Conservation (phyloP, 2,888 invertebrate species). For the Morpho helenor region DNA sequence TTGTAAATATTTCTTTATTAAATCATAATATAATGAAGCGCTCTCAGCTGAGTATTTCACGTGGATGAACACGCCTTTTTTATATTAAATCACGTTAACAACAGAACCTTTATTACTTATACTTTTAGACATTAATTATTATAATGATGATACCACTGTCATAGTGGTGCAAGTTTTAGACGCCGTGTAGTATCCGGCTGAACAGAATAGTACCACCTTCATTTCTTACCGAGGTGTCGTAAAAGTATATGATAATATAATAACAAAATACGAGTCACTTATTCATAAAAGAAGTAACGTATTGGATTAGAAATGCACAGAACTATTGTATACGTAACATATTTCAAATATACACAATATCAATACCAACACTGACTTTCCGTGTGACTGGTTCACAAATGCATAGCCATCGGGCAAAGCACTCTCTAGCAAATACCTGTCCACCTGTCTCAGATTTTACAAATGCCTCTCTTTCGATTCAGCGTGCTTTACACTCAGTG, state of each 20-base stretch:
- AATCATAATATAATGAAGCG: slow-evolving; percentile 6
- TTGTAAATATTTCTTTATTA: slow-evolving; percentile 7
- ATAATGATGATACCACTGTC: no score
- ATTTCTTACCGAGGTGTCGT: no score
- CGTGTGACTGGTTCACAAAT: slow-evolving; percentile 8
- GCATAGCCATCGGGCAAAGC: slow-evolving; percentile 8
- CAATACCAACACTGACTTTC: slow-evolving; percentile 3
- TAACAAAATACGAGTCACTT: no score
- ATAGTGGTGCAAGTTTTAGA: no score
- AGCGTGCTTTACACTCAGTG: slow-evolving; percentile 3
- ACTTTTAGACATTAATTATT: no score
- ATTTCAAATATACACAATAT: slow-evolving; percentile 5
- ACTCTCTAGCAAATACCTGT: slow-evolving; percentile 8
- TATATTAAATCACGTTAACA: not conserved
- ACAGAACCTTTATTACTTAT: no score
- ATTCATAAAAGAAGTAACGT: no score
- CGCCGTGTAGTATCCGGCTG: no score
- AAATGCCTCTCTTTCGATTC: slow-evolving; percentile 8
- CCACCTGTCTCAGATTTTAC: slow-evolving; percentile 12
- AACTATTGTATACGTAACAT: not conserved
- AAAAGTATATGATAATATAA: no score
- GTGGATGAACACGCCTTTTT: slow-evolving; percentile 3
- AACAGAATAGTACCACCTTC: no score
- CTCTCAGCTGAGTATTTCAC: slow-evolving; percentile 8
- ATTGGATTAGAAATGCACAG: no score